Evolutionary conservation across 2,888 invertebrate species (phyloP).

Genomic region (Agrenia bidenticulata): DNA sequence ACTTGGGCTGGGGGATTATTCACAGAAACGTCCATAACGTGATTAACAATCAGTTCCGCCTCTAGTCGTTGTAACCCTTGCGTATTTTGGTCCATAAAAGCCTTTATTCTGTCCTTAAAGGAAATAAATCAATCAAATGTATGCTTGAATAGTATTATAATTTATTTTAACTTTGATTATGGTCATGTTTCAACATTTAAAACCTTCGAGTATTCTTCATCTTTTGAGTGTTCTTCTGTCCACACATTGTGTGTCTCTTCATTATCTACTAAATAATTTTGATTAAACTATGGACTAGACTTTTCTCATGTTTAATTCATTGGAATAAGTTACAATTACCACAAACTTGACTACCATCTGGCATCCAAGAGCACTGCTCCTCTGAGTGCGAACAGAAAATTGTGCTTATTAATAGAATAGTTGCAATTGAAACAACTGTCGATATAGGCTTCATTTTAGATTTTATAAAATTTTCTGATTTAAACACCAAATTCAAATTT

Average conservation of each 20-base stretch:
- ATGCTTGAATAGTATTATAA: no score
- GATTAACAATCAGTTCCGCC: slow-evolving; percentile 14
- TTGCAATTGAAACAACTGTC: no score
- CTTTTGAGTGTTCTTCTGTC: slow-evolving; percentile 11
- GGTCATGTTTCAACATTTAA: background rate
- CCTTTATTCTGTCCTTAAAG: background rate
- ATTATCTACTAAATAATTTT: background rate
- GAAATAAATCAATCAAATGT: no score
- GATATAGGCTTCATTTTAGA: no score
- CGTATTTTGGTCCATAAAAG: slow-evolving; percentile 1
- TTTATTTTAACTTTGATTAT: no score
- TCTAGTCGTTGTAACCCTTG: slow-evolving; percentile 9
- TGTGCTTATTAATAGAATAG: no score
- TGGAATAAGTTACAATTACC: slow-evolving; percentile 1
- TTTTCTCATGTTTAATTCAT: no score
- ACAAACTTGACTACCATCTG: slow-evolving; percentile 25
- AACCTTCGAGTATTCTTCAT: background rate
- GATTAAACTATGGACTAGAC: background rate
- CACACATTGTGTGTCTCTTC: slow-evolving; percentile 30
- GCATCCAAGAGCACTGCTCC: slow-evolving; percentile 22
- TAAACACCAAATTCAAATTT: no score
- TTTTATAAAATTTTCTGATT: no score
- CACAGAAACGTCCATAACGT: background rate
- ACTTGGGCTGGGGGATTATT: slow-evolving; percentile 18
- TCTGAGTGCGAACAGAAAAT: background rate